These are phyloP conservation scores for Sprattus sprattus DNA, from an alignment of 2,113 vertebrate species.

Conservation along the genomic window DNA sequence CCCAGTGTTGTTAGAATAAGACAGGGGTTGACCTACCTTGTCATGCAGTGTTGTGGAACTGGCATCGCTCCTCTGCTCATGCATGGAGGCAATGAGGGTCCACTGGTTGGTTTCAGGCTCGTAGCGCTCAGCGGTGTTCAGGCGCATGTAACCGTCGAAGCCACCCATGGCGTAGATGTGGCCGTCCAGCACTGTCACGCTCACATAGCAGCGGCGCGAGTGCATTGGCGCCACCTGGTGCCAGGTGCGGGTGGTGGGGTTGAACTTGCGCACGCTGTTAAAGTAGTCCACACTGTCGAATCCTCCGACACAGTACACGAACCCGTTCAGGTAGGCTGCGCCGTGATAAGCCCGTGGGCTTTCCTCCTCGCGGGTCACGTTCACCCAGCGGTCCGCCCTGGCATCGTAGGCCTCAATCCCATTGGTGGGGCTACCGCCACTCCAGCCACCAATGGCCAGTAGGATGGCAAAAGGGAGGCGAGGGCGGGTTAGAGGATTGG, in stretches of 20 bases:
- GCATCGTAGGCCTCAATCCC: conserved; percentile 74
- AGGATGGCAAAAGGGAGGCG: conserved; percentile 76
- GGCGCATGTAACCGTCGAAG: conserved; percentile 72
- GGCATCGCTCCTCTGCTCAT: conserved; percentile 73
- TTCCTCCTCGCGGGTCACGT: conserved; percentile 59
- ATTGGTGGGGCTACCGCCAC: conserved; percentile 48
- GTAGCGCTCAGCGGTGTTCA: conserved; percentile 75
- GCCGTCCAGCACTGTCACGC: conserved; percentile 68
- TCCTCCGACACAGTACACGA: conserved; percentile 77
- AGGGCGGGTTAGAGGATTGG: conserved; percentile 68
- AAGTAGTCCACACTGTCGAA: conserved; percentile 75
- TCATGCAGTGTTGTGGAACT: conserved; percentile 73
- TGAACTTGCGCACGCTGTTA: conserved; percentile 75
- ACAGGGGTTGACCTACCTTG: conserved; percentile 67
- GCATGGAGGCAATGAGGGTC: conserved; percentile 78
- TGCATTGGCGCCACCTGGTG: conserved; percentile 79
- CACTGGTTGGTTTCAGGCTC: conserved; percentile 80
- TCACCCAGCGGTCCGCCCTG: conserved; percentile 75
- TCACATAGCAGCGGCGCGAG: conserved; percentile 76
- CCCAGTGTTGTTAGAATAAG: too few species aligned
- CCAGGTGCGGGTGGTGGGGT: conserved; percentile 55
- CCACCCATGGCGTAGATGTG: conserved; percentile 83
- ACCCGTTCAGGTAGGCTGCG: conserved; percentile 70
- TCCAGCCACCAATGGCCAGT: conserved; percentile 81
- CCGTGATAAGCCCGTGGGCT: conserved; percentile 67